Evolutionary conservation across 2,113 vertebrate genomes (phyloP).

Genomic region (Trogon surrucura): DNA sequence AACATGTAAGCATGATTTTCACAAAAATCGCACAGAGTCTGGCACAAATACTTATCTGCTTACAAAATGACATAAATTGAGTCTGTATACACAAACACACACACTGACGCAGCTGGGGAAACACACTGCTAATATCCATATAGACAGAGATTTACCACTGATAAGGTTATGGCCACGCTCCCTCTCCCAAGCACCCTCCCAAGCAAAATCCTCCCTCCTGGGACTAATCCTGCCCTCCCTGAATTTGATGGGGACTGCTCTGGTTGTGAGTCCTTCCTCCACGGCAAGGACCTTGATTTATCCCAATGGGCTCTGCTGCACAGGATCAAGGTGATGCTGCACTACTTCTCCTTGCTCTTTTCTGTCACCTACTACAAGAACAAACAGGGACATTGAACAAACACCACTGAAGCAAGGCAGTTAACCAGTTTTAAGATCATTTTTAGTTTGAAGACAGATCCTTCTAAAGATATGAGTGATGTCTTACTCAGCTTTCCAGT

Average conservation of each 20-base stretch:
- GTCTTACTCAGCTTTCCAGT: not conserved
- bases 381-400: not conserved
- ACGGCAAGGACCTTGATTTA: not conserved
- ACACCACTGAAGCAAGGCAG: fast-evolving
- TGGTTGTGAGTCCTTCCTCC: not conserved
- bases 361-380: not conserved
- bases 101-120: conserved; percentile 16
- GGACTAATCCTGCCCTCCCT: not conserved
- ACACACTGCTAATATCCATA: conserved; percentile 37
- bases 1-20: conserved; percentile 2
- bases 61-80: conserved; percentile 28
- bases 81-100: conserved; percentile 31
- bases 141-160: not conserved
- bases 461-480: not conserved
- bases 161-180: not conserved
- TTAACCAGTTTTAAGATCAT: not conserved
- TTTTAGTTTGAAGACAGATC: not conserved
- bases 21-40: not conserved
- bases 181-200: not conserved
- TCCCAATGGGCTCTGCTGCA: not conserved
- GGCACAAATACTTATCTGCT: conserved; percentile 24
- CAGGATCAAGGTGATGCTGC: fast-evolving
- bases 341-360: not conserved
- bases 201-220: not conserved
- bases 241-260: not conserved